A percentile compares a stretch with the other conserved stretches of the same genome.
These are phyloP conservation scores for Drosophila sproati DNA, from an alignment of 1,140 invertebrate genomes.

Conservation along the genomic window DNA sequence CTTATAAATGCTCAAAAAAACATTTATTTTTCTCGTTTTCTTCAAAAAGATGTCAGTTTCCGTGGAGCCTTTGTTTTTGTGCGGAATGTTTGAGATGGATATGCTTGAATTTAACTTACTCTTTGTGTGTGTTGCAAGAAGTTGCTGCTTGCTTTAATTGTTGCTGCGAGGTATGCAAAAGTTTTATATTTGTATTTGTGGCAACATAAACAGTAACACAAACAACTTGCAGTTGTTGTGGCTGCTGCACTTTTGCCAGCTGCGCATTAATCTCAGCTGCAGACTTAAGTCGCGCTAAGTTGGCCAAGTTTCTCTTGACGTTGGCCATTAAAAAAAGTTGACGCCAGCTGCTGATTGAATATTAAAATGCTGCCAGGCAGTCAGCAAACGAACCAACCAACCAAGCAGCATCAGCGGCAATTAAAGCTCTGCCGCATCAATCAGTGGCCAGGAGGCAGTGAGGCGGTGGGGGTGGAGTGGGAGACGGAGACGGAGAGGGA, in stretches of 20 bases:
- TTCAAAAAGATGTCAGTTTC: too few relatives aligned
- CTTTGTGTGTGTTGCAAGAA: not conserved
- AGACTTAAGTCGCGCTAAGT: conserved; percentile 31
- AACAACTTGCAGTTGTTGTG: conserved; percentile 28
- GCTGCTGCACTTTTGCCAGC: conserved; percentile 39
- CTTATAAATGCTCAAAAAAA: too few relatives aligned
- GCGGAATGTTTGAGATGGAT: too few relatives aligned
- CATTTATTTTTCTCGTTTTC: too few relatives aligned
- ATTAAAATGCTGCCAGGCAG: conserved; percentile 64
- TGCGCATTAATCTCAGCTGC: conserved; percentile 68
- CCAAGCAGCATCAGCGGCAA: conserved; percentile 39
- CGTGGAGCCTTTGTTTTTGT: too few relatives aligned
- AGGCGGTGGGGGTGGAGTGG: not conserved
- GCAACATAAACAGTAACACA: conserved; percentile 56
- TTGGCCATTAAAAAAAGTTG: conserved; percentile 68
- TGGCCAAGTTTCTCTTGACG: conserved; percentile 35
- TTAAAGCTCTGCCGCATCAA: conserved; percentile 67
- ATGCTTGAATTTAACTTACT: not conserved
- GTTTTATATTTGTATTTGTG: conserved; percentile 44
- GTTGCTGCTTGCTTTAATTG: conserved; percentile 56
- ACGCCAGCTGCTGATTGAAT: conserved; percentile 77
- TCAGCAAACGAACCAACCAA: too few relatives aligned
- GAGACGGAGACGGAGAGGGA: not conserved
- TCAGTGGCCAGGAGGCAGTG: conserved; percentile 31
- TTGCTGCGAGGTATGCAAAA: conserved; percentile 29